These are phyloP conservation scores for Antitype chi DNA, from an alignment of 2,888 invertebrate species.

Conservation along the genomic window DNA sequence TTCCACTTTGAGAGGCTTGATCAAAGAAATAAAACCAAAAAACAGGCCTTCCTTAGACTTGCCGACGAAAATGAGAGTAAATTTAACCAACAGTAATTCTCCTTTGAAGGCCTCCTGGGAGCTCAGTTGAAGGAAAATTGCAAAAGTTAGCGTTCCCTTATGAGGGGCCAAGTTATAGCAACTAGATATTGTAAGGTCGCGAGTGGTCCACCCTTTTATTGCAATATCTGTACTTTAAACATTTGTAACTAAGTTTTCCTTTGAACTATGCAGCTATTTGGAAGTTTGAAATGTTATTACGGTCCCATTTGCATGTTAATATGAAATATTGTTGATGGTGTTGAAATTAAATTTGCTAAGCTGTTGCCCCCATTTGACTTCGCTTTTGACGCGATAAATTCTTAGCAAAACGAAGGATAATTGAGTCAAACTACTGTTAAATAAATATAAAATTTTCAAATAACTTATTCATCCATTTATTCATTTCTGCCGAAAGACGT, in stretches of 20 bases:
- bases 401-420: background rate
- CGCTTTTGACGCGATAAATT: constrained; percentile 7
- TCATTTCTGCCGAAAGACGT: too few species aligned
- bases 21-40: constrained; percentile 90
- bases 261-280: constrained; percentile 70
- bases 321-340: constrained; percentile 50
- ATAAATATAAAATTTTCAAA: background rate
- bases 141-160: constrained; percentile 88
- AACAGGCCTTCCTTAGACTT: constrained; percentile 79
- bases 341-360: constrained; percentile 35
- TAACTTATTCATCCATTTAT: background rate
- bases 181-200: constrained; percentile 67
- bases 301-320: constrained; percentile 54
- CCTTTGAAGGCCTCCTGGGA: constrained; percentile 86
- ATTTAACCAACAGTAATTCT: constrained; percentile 89
- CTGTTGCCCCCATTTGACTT: constrained; percentile 16
- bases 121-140: constrained; percentile 85
- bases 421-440: background rate
- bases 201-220: constrained; percentile 60
- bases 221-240: constrained; percentile 59
- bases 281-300: constrained; percentile 66
- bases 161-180: constrained; percentile 81
- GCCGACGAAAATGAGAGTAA: constrained; percentile 86
- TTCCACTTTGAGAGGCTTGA: constrained; percentile 87
- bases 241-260: constrained; percentile 57